These are phyloP conservation scores for Steromphala cineraria DNA, from an alignment of 2,888 invertebrate species.

Conservation along the genomic window DNA sequence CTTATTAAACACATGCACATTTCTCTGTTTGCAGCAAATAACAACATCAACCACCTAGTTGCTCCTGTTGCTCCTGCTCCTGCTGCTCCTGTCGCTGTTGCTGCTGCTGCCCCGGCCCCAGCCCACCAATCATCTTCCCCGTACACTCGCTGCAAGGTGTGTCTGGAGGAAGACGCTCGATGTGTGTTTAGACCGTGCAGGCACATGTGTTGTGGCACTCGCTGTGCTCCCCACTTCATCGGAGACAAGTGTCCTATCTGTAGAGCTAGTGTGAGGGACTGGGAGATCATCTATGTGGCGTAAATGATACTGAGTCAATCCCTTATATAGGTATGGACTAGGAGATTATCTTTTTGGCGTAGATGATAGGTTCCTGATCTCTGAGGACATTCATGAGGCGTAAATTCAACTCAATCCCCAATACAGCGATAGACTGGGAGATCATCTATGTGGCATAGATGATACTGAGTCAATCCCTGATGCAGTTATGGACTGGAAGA, in stretches of 20 bases:
- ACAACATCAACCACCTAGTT: not conserved
- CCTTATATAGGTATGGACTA: too few relatives aligned
- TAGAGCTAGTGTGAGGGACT: constrained; percentile 20
- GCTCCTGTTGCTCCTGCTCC: not conserved
- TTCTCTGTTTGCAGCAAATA: not conserved
- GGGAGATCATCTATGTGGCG: constrained; percentile 23
- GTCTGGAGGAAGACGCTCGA: constrained; percentile 30
- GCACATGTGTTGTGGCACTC: constrained; percentile 37
- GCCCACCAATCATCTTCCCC: not conserved
- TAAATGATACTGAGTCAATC: not conserved
- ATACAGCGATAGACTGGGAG: too few relatives aligned
- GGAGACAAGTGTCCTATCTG: constrained; percentile 40
- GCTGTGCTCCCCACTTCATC: constrained; percentile 31
- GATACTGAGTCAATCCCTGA: too few relatives aligned
- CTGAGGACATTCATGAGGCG: too few relatives aligned
- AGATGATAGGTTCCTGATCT: too few relatives aligned
- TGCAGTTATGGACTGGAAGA: too few relatives aligned
- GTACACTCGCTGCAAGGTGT: constrained; percentile 32
- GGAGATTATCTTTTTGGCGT: too few relatives aligned
- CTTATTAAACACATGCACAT: too few relatives aligned
- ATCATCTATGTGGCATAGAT: too few relatives aligned
- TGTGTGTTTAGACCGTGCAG: constrained; percentile 39
- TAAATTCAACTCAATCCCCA: too few relatives aligned
- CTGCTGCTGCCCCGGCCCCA: not conserved
- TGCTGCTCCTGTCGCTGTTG: not conserved